A percentile compares a stretch with the other conserved stretches of the same genome.
These are phyloP conservation scores for Eurytoma californica DNA, from an alignment of 2,888 invertebrate genomes.

Conservation along the genomic window DNA sequence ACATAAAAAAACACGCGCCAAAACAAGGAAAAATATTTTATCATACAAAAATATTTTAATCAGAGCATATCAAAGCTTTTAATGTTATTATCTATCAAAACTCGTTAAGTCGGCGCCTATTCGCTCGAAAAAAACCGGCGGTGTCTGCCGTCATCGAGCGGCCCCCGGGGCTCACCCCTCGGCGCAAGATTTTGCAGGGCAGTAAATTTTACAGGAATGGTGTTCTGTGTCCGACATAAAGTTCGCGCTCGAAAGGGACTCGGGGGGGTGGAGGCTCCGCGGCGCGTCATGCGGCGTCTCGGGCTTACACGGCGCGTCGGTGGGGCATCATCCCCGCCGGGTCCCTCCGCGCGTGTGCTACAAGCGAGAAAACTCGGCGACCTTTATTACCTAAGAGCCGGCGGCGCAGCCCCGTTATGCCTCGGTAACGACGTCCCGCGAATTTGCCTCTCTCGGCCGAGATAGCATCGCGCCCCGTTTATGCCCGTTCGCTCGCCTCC, in stretches of 20 bases:
- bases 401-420: not conserved
- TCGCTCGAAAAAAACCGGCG: not conserved
- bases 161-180: not conserved
- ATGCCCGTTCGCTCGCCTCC: not conserved
- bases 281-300: not conserved
- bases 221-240: constrained; percentile 43
- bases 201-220: constrained; percentile 42
- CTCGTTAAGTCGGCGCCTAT: too few relatives aligned
- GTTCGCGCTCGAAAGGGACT: constrained; percentile 10
- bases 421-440: not conserved
- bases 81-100: too few relatives aligned
- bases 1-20: too few relatives aligned
- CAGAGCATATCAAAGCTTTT: too few relatives aligned
- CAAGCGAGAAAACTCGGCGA: not conserved
- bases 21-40: too few relatives aligned
- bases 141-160: not conserved
- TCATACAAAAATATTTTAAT: too few relatives aligned
- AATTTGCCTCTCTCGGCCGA: constrained; percentile 4
- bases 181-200: constrained; percentile 25
- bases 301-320: not conserved
- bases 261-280: not conserved
- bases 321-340: not conserved
- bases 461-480: not conserved
- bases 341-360: not conserved
- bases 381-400: constrained; percentile 2